Conservation (phyloP, 2,888 invertebrate genomes). For the Nebria salina region DNA sequence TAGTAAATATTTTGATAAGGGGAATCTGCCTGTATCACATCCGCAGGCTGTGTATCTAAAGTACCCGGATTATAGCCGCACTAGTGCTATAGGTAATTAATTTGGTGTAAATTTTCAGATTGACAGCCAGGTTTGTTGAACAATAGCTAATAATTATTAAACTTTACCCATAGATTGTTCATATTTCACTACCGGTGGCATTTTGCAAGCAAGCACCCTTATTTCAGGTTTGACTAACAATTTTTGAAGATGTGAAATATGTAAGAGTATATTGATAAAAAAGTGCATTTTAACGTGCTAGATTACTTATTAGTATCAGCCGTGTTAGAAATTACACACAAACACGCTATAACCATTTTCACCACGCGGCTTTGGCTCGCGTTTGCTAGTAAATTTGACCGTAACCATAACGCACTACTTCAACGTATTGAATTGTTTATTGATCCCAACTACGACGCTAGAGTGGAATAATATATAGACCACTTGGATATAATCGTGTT, state of each 20-base stretch:
- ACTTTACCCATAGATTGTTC: no score
- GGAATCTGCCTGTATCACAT: neutral
- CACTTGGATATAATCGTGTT: constrained; percentile 5
- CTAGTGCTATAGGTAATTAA: neutral
- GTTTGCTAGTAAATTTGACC: neutral
- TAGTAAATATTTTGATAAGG: constrained; percentile 13
- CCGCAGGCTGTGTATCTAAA: neutral
- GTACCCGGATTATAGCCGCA: neutral
- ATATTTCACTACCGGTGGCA: no score
- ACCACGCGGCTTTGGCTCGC: neutral
- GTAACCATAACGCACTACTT: neutral
- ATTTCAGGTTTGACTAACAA: no score
- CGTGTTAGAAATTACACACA: neutral
- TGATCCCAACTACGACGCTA: neutral
- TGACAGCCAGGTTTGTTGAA: neutral
- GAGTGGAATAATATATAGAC: constrained; percentile 10
- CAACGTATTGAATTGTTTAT: constrained; percentile 10
- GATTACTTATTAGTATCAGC: neutral
- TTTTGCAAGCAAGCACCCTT: no score
- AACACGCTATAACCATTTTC: neutral
- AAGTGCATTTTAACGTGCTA: constrained; percentile 13
- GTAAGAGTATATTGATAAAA: constrained; percentile 2
- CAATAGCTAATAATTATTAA: neutral
- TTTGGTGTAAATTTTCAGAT: constrained; percentile 6
- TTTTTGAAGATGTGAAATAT: no score